Base-by-base conservation (phyloP, 2,797 vertebrate species). In the Gadopsis bispinosus region DNA sequence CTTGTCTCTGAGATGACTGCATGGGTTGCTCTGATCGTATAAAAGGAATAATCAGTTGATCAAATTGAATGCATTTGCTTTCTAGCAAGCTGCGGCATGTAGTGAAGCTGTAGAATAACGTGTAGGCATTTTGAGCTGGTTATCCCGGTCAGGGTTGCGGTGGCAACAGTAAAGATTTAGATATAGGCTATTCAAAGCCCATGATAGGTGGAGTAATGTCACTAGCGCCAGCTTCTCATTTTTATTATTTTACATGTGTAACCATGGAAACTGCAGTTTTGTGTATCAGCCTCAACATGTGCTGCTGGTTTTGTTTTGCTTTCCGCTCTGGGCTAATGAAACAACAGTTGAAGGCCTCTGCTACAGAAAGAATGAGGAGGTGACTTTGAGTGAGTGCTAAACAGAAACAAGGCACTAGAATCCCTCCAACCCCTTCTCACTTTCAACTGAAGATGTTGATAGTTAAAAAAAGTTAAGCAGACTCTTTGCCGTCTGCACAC, bases 231-330 rank as follows among this genome's bases (percentile, higher is more conserved):
- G 17, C 59, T 63, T 55, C 63, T 79, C 63, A 82, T 74, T 81
- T 61, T 74, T 82, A 63, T 70, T 68, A 84, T 83, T 84, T 69
- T 55, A 65, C 3, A 68, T 0, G 0, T 69, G 72, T 83, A 69
- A 47, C 84, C 65, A 74, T 83, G 69, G 83, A 63, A 79, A 82
- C 54, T 16, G 7, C 58, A 68, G 54, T 75, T 85, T 79, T 47
- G 74, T 83, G 33, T 62, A 76, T 89, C 69, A 37, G 74, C 26
- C 79, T 74, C 47, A 7, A 50, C 69, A 55, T 50, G 65, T 43
- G 69, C 31, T 73, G 60, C 70, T 56, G 45, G 43, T 62, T 73
- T 83, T 85, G 83, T 87, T 89, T 84, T 86, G 65, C 64, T 90
- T 91, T 87, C 73, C 82, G 71, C 58, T 77, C 73, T 0, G 19